Base-by-base conservation (phyloP, 2,888 invertebrate species). In the Eustalomyia histrio region DNA sequence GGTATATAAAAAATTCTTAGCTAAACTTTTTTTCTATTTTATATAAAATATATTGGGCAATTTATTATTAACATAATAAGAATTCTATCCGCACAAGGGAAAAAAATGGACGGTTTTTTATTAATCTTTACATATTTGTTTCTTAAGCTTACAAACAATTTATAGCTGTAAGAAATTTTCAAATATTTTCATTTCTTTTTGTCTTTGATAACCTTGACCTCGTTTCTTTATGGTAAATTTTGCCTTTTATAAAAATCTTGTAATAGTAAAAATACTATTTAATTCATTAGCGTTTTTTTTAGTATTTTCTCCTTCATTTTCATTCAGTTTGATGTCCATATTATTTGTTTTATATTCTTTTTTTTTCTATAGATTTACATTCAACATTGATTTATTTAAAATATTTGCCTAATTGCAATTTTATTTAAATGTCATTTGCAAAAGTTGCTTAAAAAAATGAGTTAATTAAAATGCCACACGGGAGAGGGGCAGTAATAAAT, bases 381-480 rank as follows among this genome's bases (percentile, higher is more conserved):
- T 43, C n/a, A 55, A 57, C 73, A 33, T 43, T 72, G 63, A 72
- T 68, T 61, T 55, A 61, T 68, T 50, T 21, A 64, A 69, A 53
- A 24, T 61, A 8, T 52, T 72, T 63, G 18, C 39, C 43, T 55
- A 53, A 76, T 76, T 63, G 24, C 50, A 43, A 53, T 47, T 75
- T 61, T 55, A 72, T 72, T 61, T 61, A 53, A 61, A 71, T 64
- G 64, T 29, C 57, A 47, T 18, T 64, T 60, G 18, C 47, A 21
- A 21, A 16, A 18, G 60, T 14, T 33, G 52, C 58, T 50, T 52
- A 53, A 12, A 29, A 68, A 43, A 39, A 39, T 12, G 55, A 55
- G 35, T 14, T 39, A 55, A 53, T 43, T 16, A 52, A 39, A 43
- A 8, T 8, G 29, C 17, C 2, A 63, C 14, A 16, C 12, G 39